Evolutionary conservation across 2,888 invertebrate genomes (phyloP).

Genomic region (Epirrita christyi): DNA sequence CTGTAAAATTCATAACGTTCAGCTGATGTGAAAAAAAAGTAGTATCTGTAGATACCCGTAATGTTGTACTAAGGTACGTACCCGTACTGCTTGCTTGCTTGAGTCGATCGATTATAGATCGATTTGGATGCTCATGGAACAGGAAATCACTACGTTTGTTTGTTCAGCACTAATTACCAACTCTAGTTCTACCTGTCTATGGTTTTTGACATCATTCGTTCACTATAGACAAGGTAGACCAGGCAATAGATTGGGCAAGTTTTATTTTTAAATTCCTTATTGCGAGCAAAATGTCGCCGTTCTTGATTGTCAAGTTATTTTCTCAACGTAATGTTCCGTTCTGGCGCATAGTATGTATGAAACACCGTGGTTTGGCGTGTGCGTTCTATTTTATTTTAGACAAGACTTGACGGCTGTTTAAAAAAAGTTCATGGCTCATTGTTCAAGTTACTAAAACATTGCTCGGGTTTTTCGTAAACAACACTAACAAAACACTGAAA

Average conservation of each 20-base stretch:
- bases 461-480: slow-evolving; percentile 78
- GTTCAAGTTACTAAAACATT: slow-evolving; percentile 64
- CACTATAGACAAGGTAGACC: slow-evolving; percentile 55
- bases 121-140: too few species aligned
- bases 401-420: slow-evolving; percentile 80
- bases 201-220: slow-evolving; percentile 15
- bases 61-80: too few species aligned
- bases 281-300: slow-evolving; percentile 82
- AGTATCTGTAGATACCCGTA: too few species aligned
- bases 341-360: slow-evolving; percentile 84
- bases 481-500: slow-evolving; percentile 72
- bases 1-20: too few species aligned
- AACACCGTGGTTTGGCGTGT: slow-evolving; percentile 79
- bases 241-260: slow-evolving; percentile 53
- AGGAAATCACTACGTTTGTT: too few species aligned
- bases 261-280: slow-evolving; percentile 72
- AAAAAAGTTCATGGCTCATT: slow-evolving; percentile 74
- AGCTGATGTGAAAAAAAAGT: too few species aligned
- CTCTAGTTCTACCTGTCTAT: slow-evolving; percentile 11
- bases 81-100: not conserved
- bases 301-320: slow-evolving; percentile 84
- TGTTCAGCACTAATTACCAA: not conserved
- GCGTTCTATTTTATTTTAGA: slow-evolving; percentile 83
- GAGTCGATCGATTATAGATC: slow-evolving; percentile 7
- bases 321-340: slow-evolving; percentile 84